A percentile compares a stretch with the other conserved stretches of the same genome.
Conservation (phyloP, 1,140 invertebrate species). For the Laupala kohalensis region DNA sequence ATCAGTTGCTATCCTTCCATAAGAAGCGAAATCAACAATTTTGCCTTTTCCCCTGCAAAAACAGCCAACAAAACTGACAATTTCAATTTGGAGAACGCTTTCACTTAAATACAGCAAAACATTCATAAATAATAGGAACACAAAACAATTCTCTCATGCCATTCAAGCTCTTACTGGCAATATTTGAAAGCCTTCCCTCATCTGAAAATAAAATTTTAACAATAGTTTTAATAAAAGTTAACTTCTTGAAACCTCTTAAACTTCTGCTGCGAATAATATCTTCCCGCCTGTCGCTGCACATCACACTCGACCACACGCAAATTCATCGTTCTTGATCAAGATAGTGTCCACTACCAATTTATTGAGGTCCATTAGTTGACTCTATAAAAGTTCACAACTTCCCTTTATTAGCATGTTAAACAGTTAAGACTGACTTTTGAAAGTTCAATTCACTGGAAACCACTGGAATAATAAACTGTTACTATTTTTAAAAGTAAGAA, state of each 20-base stretch:
- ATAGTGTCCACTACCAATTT: conserved; percentile 13
- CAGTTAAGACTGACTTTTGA: not conserved
- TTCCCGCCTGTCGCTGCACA: not conserved
- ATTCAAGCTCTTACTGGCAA: not conserved
- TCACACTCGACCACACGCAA: not conserved
- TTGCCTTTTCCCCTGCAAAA: too few relatives aligned
- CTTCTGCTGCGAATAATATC: not conserved
- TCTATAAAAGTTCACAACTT: not conserved
- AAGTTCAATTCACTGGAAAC: not conserved
- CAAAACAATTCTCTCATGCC: not conserved
- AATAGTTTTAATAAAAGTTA: not conserved
- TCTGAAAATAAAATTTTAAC: not conserved
- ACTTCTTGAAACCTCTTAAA: not conserved
- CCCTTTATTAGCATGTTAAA: conserved; percentile 1
- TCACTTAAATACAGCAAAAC: not conserved
- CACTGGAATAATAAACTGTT: not conserved
- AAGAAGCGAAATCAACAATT: too few relatives aligned
- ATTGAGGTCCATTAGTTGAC: conserved; percentile 13
- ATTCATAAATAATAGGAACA: not conserved
- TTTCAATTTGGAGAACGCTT: too few relatives aligned
- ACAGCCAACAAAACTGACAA: too few relatives aligned
- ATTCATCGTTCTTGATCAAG: not conserved
- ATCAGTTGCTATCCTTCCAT: not conserved
- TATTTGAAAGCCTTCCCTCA: not conserved
- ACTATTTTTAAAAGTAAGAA: not conserved